phyloP scores from a whole-genome alignment of 2,113 vertebrate species.

The Cyanoderma ruficeps region DNA sequence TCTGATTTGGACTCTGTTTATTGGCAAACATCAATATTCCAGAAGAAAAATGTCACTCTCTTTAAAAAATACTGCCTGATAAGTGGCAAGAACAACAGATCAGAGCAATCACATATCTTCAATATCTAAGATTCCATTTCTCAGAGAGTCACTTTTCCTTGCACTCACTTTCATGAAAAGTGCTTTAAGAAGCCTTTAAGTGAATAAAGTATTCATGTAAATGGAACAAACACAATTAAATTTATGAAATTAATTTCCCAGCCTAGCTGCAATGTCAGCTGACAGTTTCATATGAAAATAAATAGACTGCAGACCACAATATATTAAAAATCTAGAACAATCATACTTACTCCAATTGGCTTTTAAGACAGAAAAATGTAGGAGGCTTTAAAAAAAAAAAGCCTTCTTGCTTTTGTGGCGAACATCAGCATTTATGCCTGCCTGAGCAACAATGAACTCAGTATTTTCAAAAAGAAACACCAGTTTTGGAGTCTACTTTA shows the following conservation, averaged over 20 bases:
- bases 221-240: slow-evolving; percentile 32
- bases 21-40: not conserved
- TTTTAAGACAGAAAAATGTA: slow-evolving; percentile 24
- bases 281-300: slow-evolving; percentile 51
- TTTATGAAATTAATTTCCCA: slow-evolving; percentile 26
- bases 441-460: slow-evolving; percentile 17
- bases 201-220: slow-evolving; percentile 38
- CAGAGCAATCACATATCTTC: not conserved
- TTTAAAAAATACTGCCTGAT: not conserved
- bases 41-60: not conserved
- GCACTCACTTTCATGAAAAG: not conserved
- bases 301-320: slow-evolving; percentile 48
- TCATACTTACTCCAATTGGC: not conserved
- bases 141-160: not conserved
- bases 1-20: not conserved
- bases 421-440: slow-evolving; percentile 15
- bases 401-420: not conserved
- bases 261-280: slow-evolving; percentile 15
- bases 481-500: slow-evolving; percentile 43
- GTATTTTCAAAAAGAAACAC: slow-evolving; percentile 35
- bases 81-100: not conserved
- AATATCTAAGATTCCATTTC: not conserved
- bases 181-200: slow-evolving; percentile 24
- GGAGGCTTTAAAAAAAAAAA: not conserved
- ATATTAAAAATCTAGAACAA: slow-evolving; percentile 51